phyloP scores from a whole-genome alignment of 1,140 invertebrate species.

The Metaphire vulgaris region DNA sequence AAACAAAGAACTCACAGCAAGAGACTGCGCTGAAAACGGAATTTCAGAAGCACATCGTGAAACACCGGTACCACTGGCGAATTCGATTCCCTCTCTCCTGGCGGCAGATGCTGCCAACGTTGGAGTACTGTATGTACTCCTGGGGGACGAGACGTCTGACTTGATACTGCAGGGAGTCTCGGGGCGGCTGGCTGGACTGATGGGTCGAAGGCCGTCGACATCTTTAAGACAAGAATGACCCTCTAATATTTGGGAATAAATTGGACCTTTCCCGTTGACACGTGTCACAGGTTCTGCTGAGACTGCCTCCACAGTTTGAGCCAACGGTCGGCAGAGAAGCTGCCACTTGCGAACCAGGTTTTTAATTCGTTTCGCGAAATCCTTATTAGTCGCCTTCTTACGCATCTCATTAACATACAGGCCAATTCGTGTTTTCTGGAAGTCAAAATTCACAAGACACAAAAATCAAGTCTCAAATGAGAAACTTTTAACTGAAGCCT shows the following conservation, averaged over 20 bases:
- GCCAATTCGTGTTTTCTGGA: slow-evolving; percentile 76
- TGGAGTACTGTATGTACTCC: slow-evolving; percentile 18
- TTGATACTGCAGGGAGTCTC: slow-evolving; percentile 29
- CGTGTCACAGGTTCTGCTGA: background rate
- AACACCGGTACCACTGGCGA: background rate
- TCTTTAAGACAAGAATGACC: background rate
- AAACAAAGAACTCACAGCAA: background rate
- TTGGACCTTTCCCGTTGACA: background rate
- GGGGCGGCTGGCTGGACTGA: slow-evolving; percentile 33
- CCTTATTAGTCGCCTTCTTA: slow-evolving; percentile 67
- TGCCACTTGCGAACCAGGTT: slow-evolving; percentile 84
- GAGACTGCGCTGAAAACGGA: background rate
- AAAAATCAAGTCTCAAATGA: background rate
- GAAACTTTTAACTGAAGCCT: too few relatives aligned
- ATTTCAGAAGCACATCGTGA: background rate
- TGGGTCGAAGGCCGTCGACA: slow-evolving; percentile 23
- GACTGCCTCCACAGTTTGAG: background rate
- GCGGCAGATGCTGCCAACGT: slow-evolving; percentile 30
- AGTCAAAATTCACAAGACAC: slow-evolving; percentile 34
- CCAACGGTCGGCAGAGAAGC: slow-evolving; percentile 59
- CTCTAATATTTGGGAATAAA: background rate
- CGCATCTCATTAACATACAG: slow-evolving; percentile 85
- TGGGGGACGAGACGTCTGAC: slow-evolving; percentile 33
- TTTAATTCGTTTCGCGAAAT: slow-evolving; percentile 78
- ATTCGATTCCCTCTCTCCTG: slow-evolving; percentile 13